Evolutionary conservation across 2,888 invertebrate species (phyloP).

Genomic region (Linyphia triangularis): DNA sequence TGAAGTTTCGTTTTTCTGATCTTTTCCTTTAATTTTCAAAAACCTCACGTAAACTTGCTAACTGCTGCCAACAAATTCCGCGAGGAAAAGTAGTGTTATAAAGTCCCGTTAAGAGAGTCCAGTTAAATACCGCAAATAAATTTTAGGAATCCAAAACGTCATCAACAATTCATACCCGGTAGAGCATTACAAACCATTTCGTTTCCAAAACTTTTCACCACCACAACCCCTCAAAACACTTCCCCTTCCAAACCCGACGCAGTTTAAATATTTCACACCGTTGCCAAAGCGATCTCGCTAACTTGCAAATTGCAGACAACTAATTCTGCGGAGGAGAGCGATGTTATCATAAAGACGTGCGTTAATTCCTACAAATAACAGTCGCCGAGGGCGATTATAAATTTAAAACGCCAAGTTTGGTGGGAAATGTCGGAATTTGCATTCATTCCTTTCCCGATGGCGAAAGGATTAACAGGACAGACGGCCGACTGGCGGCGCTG

Average conservation of each 20-base stretch:
- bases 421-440: conserved; percentile 10
- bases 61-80: no score
- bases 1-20: no score
- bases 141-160: no score
- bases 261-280: neutral
- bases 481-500: conserved; percentile 3
- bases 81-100: no score
- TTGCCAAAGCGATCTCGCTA: neutral
- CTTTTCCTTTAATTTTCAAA: no score
- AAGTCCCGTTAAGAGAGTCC: no score
- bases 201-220: no score
- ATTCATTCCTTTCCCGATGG: neutral
- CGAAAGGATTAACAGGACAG: conserved; percentile 7
- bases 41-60: no score
- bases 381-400: conserved; percentile 40
- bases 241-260: neutral
- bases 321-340: neutral
- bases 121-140: no score
- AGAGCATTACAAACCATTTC: no score
- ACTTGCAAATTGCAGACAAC: neutral
- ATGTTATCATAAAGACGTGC: conserved; percentile 22
- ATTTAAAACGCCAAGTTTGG: conserved; percentile 18
- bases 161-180: no score
- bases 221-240: neutral
- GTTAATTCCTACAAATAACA: conserved; percentile 50